Percentiles rank a stretch among this genome's conserved stretches.
These are phyloP conservation scores for Kryptolebias marmoratus DNA, from an alignment of 2,113 vertebrate species.

Conservation along the genomic window DNA sequence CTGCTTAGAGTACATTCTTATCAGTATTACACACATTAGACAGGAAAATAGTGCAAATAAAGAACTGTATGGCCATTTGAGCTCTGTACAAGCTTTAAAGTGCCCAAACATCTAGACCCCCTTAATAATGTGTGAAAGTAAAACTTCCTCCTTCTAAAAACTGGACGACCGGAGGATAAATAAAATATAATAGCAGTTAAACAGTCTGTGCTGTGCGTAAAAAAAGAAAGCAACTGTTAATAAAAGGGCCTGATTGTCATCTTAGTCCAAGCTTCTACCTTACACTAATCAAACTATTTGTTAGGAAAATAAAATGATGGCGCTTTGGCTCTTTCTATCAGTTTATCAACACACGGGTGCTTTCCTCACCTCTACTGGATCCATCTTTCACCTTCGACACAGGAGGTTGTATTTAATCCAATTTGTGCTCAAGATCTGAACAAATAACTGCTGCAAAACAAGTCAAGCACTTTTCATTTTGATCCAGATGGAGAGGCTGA, in stretches of 20 bases:
- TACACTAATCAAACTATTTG: not conserved
- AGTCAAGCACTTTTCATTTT: not conserved
- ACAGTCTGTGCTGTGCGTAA: not conserved
- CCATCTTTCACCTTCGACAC: not conserved
- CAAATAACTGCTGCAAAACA: not conserved
- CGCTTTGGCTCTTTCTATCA: not conserved
- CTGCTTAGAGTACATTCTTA: not conserved
- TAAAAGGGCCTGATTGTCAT: not conserved
- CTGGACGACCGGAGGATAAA: not conserved
- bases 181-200: not conserved
- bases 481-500: not conserved
- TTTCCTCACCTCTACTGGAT: not conserved
- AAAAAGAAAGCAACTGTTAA: not conserved
- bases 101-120: not conserved
- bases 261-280: not conserved
- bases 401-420: not conserved
- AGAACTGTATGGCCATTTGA: not conserved
- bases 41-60: conserved; percentile 37
- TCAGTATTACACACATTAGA: not conserved
- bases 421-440: not conserved
- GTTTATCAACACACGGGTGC: not conserved
- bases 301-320: not conserved
- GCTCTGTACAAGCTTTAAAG: conserved; percentile 16
- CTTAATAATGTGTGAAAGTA: not conserved
- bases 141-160: not conserved